Conservation (phyloP, 2,113 vertebrate genomes). For the Epinephelus fuscoguttatus region DNA sequence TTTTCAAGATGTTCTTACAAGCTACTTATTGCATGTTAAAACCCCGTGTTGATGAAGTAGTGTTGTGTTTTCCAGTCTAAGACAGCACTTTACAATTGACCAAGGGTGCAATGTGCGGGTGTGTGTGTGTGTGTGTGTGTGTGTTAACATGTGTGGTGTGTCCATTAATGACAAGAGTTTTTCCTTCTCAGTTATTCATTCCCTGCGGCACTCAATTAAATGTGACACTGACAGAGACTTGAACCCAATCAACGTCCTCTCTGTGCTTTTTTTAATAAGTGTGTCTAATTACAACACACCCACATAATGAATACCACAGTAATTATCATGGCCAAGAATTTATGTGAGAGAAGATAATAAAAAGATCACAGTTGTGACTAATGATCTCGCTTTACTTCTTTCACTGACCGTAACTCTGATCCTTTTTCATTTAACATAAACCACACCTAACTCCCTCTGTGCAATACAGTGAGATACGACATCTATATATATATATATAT, state of each 20-base stretch:
- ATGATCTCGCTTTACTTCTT: conserved; percentile 25
- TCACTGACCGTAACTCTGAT: conserved; percentile 2
- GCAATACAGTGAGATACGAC: neutral
- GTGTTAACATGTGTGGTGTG: neutral
- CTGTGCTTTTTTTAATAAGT: conserved; percentile 42
- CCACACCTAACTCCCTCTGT: neutral
- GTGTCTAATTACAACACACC: conserved; percentile 42
- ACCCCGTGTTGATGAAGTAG: neutral
- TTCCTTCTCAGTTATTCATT: conserved; percentile 49
- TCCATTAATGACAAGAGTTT: conserved; percentile 24
- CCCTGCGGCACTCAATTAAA: conserved; percentile 50
- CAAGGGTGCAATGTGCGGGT: neutral
- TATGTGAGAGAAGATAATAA: conserved; percentile 56
- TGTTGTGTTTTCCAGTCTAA: conserved; percentile 8
- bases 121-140: conserved; percentile 1
- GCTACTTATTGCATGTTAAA: neutral
- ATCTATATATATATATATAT: too few relatives aligned
- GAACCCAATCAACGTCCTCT: conserved; percentile 54
- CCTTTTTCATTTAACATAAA: neutral
- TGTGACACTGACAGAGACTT: conserved; percentile 55
- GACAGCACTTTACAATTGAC: conserved; percentile 13
- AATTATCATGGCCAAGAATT: conserved; percentile 52
- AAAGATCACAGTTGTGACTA: conserved; percentile 46
- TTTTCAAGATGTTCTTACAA: conserved; percentile 7
- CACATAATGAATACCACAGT: conserved; percentile 47